Evolutionary conservation across 2,888 invertebrate species (phyloP).

Genomic region (Harmothoe impar): DNA sequence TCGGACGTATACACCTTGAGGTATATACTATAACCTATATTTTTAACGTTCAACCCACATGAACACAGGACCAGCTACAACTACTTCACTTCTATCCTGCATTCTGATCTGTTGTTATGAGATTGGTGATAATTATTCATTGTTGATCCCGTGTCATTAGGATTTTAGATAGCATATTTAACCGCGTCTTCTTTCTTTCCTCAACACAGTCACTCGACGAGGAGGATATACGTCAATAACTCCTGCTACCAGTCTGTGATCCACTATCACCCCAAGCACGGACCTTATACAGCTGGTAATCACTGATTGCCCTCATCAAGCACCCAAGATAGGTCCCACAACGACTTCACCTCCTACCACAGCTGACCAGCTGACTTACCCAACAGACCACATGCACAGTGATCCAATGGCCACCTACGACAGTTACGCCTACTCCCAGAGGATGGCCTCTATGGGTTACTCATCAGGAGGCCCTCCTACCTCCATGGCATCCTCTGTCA

Average conservation of each 20-base stretch:
- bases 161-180: no score
- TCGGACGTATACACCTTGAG: not conserved
- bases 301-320: not conserved
- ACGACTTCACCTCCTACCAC: not conserved
- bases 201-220: no score
- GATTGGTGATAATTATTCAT: no score
- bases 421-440: constrained; percentile 66
- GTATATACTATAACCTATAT: not conserved
- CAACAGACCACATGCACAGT: not conserved
- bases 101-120: no score
- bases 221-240: no score
- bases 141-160: no score
- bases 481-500: constrained; percentile 72
- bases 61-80: not conserved
- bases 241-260: no score
- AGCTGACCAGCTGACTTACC: not conserved
- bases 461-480: constrained; percentile 70
- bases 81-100: no score
- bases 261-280: not conserved
- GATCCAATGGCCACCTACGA: constrained; percentile 67
- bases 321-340: not conserved
- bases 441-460: constrained; percentile 68
- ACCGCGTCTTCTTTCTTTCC: no score
- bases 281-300: not conserved
- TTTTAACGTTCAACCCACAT: not conserved